Base-by-base conservation (phyloP, 2,113 vertebrate genomes). In the Malurus elegans region DNA sequence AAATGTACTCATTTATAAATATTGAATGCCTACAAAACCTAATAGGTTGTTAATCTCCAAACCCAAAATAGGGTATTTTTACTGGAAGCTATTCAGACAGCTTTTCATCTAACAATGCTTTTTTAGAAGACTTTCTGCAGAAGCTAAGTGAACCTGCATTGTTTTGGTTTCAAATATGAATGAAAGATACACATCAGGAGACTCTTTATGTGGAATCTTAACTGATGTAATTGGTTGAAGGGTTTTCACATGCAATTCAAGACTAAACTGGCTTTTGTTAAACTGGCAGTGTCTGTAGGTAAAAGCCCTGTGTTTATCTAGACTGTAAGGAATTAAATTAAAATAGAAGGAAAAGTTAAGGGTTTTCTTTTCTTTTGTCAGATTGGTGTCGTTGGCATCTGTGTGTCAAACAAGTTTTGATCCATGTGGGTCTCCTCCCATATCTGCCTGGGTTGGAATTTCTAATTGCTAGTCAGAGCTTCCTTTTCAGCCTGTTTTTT, bases 351-450 rank as follows among this genome's bases (percentile, higher is more conserved):
- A 87, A 95, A 86, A 92, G 91, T 96, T 94, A 95, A 96, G 94
- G 92, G 95, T 94, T 94, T 91, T 96, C 93, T 97, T 92, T 93
- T 93, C 93, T 96, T 95, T 97, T 95, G 95, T 95, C 93, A 95
- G 96, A 96, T 96, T 95, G 95, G 95, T 96, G 95, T 97, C 94
- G 61, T 92, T 96, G 95, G 96, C 94, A 96, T 97, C 95, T 97
- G 92, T 97, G 94, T 97, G 83, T 95, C 95, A 92, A 95, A 95
- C 93, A 97, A 95, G 94, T 96, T 95, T 97, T 97, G 95, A 95
- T 96, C 95, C 93, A 93, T 97, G 95, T 97, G 96, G 96, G 79
- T 96, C 93, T 95, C 91, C 94, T 97, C 95, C 93, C 91, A 91
- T 94, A 89, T 97, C 93, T 97, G 94, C 81, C 94, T 97, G 87